Base-by-base conservation (phyloP, 35 echinoderm and acorn worm species). In the Heliocidaris erythrogramma region DNA sequence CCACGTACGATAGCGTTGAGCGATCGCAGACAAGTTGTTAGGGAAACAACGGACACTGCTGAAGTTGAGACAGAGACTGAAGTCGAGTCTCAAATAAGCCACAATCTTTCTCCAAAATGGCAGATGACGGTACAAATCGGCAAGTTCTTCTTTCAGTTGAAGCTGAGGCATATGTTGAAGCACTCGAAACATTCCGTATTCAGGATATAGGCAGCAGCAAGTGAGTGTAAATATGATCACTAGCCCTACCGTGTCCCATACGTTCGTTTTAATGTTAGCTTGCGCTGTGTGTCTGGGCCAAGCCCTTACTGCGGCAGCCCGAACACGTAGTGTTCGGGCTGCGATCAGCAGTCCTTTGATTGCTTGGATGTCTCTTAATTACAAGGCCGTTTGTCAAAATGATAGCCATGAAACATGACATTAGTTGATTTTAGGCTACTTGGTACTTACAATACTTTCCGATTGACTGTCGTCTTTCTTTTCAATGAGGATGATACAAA, bases 121-220 rank as follows among this genome's bases (percentile, higher is more conserved):
- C 95, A 31, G 87, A 49, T 21, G 93, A 96, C 42, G 49, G 42
- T 56, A 10, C 92, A 53, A 56, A 60, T 59, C 93, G 60, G 17
- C 94, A 93, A 11, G 95, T 99, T 93, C 60, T 99, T 18, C 95
- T 99, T 17, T 92, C 95, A 21, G 95, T 95, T 60, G 98, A 99
- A 94, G 98, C 98, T 47, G 98, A 99, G 94, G 98, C 95, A 30
- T 99, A 97, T 49, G 92, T 97, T 31, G 94, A 99, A 86, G 94
- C 98, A 47, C 65, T 99, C 59, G 94, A 97, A 96, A 56, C 85
- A 30, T 92, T 95, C 29, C 89, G 94, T 30, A 90, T 99, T 29
- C 94, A 97, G 94, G 96, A 99, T 48, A 96, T 97, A 14, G 98
- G 98, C 49, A 96, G 92, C 93, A 88, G 94, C 93, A 96, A 88